Percentiles rank a stretch among this genome's conserved stretches.
These are phyloP conservation scores for Parnassius orleans DNA, from an alignment of 2,888 invertebrate species.

Conservation along the genomic window DNA sequence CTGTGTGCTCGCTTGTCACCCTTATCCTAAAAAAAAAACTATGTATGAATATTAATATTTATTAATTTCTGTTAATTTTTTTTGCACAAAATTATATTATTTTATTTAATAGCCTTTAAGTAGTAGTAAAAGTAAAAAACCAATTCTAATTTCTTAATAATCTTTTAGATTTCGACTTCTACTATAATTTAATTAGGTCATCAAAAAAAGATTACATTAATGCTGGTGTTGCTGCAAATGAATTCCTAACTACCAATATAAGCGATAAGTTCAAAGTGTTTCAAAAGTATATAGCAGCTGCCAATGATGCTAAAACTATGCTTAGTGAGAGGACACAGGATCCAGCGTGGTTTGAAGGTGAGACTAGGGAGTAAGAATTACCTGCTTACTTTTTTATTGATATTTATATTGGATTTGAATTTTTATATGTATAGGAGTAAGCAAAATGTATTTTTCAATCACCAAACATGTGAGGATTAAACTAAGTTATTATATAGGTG, in stretches of 20 bases:
- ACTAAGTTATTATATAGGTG: too few relatives aligned
- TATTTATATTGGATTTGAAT: too few relatives aligned
- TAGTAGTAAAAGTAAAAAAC: not conserved
- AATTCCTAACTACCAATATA: constrained; percentile 86
- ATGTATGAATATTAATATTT: too few relatives aligned
- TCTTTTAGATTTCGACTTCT: constrained; percentile 84
- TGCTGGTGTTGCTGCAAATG: constrained; percentile 85
- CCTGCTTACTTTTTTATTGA: too few relatives aligned
- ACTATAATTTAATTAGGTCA: constrained; percentile 85
- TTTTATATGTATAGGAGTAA: too few relatives aligned
- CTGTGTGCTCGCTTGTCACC: too few relatives aligned
- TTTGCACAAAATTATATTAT: too few relatives aligned
- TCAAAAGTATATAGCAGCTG: constrained; percentile 66
- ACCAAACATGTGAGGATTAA: too few relatives aligned
- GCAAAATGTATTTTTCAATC: too few relatives aligned
- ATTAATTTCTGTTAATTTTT: too few relatives aligned
- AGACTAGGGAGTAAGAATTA: not conserved
- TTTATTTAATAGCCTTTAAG: too few relatives aligned
- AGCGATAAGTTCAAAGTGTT: constrained; percentile 72
- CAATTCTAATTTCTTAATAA: constrained; percentile 7
- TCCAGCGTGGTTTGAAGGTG: constrained; percentile 90
- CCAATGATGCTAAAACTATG: constrained; percentile 79
- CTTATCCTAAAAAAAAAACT: too few relatives aligned
- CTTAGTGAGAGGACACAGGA: constrained; percentile 84
- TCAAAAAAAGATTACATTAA: constrained; percentile 85